Conservation (phyloP, 2,797 vertebrate genomes). For the Eulemur albifrons region DNA sequence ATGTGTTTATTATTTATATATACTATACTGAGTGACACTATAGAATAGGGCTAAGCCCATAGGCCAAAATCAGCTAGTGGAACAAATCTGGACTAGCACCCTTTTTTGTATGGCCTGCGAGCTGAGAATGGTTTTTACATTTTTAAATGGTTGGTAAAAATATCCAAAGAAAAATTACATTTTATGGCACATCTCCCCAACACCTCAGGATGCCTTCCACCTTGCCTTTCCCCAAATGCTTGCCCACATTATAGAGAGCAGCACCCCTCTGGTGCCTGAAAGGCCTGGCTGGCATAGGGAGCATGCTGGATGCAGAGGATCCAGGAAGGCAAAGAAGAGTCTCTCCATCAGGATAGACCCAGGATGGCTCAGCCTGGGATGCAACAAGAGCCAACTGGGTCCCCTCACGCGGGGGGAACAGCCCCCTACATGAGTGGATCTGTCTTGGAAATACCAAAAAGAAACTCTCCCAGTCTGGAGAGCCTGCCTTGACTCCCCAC, state of each 20-base stretch:
- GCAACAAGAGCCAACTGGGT: no score
- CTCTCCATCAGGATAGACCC: background rate
- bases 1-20: background rate
- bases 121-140: background rate
- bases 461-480: no score
- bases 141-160: background rate
- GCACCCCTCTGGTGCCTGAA: background rate
- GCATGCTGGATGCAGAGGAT: background rate
- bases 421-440: no score
- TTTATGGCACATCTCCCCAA: background rate
- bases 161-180: background rate
- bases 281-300: background rate
- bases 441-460: no score
- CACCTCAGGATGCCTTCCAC: background rate
- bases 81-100: background rate
- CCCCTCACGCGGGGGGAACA: no score
- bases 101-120: background rate
- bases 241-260: background rate
- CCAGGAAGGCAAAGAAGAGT: background rate
- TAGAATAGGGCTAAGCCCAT: background rate
- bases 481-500: no score
- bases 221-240: background rate
- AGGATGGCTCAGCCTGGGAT: no score
- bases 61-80: background rate
- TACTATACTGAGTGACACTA: background rate